These are phyloP conservation scores for Drosophila nigricruria DNA, from an alignment of 2,888 invertebrate genomes.

Conservation along the genomic window DNA sequence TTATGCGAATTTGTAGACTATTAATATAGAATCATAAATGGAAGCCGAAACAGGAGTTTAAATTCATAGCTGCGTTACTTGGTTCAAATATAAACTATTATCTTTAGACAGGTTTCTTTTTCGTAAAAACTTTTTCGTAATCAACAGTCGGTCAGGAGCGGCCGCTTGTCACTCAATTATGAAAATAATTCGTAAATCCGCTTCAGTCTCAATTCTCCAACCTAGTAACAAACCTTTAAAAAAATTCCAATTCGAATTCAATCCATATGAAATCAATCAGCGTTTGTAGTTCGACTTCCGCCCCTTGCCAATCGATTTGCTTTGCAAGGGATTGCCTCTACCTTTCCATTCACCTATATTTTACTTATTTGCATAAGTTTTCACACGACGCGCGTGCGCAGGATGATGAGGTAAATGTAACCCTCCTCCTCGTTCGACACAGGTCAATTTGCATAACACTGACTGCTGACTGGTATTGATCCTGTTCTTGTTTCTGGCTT, in stretches of 20 bases:
- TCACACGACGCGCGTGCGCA: conserved; percentile 70
- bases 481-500: conserved; percentile 10
- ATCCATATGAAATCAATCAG: conserved; percentile 62
- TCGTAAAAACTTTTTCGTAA: conserved; percentile 49
- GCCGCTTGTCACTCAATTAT: conserved; percentile 75
- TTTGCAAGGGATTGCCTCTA: conserved; percentile 44
- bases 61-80: too few species aligned
- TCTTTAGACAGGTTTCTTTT: too few species aligned
- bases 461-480: conserved; percentile 59
- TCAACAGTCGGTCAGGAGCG: conserved; percentile 36
- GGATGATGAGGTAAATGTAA: conserved; percentile 29
- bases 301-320: conserved; percentile 66
- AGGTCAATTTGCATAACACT: conserved; percentile 85
- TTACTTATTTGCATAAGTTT: conserved; percentile 75
- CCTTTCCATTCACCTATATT: conserved; percentile 26
- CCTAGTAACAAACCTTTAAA: conserved; percentile 71
- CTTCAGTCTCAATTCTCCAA: conserved; percentile 71
- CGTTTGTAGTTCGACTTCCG: conserved; percentile 32
- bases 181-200: conserved; percentile 78
- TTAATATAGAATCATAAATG: too few species aligned
- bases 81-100: too few species aligned
- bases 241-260: conserved; percentile 9
- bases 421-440: conserved; percentile 64
- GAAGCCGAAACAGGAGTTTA: too few species aligned
- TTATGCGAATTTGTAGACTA: too few species aligned